A percentile compares a stretch with the other conserved stretches of the same genome.
These are phyloP conservation scores for Pitta sordida DNA, from an alignment of 2,113 vertebrate genomes.

Conservation along the genomic window DNA sequence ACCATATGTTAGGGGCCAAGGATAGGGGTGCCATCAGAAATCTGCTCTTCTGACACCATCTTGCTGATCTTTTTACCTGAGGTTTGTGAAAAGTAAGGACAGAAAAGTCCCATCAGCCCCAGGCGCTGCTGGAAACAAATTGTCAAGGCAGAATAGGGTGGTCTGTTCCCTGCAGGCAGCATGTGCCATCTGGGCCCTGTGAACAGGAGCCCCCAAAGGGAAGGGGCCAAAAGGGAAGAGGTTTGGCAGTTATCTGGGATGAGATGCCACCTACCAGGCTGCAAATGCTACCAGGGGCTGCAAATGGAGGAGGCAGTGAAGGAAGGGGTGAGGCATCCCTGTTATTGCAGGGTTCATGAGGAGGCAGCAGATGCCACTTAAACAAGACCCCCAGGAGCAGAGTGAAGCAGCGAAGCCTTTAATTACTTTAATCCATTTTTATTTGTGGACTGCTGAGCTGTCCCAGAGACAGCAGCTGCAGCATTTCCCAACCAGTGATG, in stretches of 20 bases:
- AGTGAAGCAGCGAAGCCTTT: background rate
- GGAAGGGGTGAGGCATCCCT: background rate
- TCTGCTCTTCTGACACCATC: background rate
- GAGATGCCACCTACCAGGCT: background rate
- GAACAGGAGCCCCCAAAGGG: background rate
- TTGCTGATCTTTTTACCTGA: background rate
- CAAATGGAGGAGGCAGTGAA: background rate
- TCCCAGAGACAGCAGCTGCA: background rate
- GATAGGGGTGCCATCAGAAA: background rate
- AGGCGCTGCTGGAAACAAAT: background rate
- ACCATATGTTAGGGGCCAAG: background rate
- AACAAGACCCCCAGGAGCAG: background rate
- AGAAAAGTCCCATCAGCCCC: background rate
- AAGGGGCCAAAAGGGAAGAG: background rate
- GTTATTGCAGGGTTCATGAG: background rate
- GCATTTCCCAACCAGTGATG: background rate
- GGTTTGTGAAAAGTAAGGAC: background rate
- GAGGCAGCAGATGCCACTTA: background rate
- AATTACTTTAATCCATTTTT: constrained; percentile 40
- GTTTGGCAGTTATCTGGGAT: background rate
- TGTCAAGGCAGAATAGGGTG: background rate
- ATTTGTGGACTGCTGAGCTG: background rate
- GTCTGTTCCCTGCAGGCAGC: background rate
- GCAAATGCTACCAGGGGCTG: background rate
- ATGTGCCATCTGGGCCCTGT: background rate